These are phyloP conservation scores for Aulostomus chinensis DNA, from an alignment of 2,797 vertebrate genomes.

Conservation along the genomic window DNA sequence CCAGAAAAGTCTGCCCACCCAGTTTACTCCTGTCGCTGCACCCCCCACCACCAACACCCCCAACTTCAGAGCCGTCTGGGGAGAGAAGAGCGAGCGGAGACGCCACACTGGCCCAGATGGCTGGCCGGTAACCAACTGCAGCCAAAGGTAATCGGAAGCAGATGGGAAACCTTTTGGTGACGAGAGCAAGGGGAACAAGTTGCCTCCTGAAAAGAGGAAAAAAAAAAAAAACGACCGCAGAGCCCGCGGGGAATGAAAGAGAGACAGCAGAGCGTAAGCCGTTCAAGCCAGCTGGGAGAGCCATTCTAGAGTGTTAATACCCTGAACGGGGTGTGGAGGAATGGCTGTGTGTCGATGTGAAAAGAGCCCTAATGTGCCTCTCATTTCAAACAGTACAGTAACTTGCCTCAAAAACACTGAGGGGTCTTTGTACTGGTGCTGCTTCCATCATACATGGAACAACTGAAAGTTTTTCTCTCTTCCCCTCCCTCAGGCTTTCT, in stretches of 20 bases:
- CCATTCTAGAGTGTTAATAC: conserved; percentile 56
- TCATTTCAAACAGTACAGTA: conserved; percentile 38
- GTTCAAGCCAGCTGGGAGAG: conserved; percentile 63
- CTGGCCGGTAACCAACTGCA: conserved; percentile 82
- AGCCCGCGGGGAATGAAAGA: conserved; percentile 45
- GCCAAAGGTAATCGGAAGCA: conserved; percentile 92
- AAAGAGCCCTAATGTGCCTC: conserved; percentile 39
- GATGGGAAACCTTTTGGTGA: conserved; percentile 87
- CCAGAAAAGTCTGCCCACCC: conserved; percentile 61
- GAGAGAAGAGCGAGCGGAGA: conserved; percentile 67
- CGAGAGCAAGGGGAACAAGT: conserved; percentile 82
- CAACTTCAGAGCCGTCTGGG: conserved; percentile 65
- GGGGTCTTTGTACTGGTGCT: conserved; percentile 72
- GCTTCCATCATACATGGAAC: conserved; percentile 66
- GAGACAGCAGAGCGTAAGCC: conserved; percentile 52
- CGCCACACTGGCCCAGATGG: conserved; percentile 78
- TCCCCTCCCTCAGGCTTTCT: conserved; percentile 69
- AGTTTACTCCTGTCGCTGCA: conserved; percentile 37
- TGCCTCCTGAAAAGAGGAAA: conserved; percentile 64
- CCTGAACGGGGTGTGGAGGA: conserved; percentile 41
- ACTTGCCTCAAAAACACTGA: conserved; percentile 67
- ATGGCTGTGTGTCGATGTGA: conserved; percentile 22
- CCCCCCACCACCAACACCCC: conserved; percentile 20
- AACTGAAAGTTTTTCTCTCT: conserved; percentile 68
- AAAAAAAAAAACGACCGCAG: conserved; percentile 40